Evolutionary conservation across 2,888 invertebrate species (phyloP), one percentile per base, ranked within the genome.

Genomic region (Spisula subtruncata): DNA sequence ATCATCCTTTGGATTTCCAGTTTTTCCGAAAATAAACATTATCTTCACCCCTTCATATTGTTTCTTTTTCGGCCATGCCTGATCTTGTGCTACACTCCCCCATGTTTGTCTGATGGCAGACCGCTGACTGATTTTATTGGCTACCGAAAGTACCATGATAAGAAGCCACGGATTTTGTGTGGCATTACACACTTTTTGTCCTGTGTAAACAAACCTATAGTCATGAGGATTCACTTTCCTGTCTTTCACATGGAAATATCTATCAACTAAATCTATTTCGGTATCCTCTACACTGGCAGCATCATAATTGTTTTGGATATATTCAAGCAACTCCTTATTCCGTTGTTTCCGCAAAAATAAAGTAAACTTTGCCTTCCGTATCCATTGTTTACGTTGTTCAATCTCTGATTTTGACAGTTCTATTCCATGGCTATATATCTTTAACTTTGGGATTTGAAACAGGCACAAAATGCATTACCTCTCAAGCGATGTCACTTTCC

Each of bases 221-320:
- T 75, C 32, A 75, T 32, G 75, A 16, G 32, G 29, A 18, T 75
- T 75, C 0, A 75, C 75, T 32, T 12, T 32, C 35, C 12, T 4
- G 29, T 75, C 20, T 32, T 35, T 75, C 5, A 14, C 32, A 25
- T 5, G 16, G 32, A 75, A 75, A 75, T 75, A 75, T n/a, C 20
- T n/a, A 10, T 75, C 75, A 14, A 75, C 32, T 14, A 14, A 5
- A 12, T 35, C 18, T 14, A 32, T 35, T 0, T 12, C 35, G 0
- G 75, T 75, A 2, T 75, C 75, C 8, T 32, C 35, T 75, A 14
- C 75, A 32, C 32, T 75, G 16, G 2, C 18, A 0, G 32, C 32
- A 75, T 75, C 35, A 75, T 35, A 75, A 75, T 75, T 75, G 75
- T 8, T 14, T 32, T 75, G 14, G 35, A 75, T 75, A 75, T 35